Conservation (phyloP, 2,888 invertebrate genomes). For the Smittia aterrima region DNA sequence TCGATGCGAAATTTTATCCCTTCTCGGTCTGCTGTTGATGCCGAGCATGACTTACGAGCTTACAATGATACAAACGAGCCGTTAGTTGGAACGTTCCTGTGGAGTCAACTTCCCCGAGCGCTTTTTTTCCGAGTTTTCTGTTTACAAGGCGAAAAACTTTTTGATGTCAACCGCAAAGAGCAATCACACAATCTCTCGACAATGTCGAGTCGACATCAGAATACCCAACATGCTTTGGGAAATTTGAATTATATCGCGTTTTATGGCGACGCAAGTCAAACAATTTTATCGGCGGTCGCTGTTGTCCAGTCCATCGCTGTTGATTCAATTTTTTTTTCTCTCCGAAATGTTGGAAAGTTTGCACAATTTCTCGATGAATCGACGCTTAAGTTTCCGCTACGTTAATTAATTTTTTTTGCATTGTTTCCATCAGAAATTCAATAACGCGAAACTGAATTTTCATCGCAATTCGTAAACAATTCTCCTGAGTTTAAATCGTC, state of each 20-base stretch:
- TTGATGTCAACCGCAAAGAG: slow-evolving; percentile 35
- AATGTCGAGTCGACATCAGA: too few species aligned
- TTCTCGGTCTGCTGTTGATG: slow-evolving; percentile 45
- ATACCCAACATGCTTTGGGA: too few species aligned
- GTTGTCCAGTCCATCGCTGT: slow-evolving; percentile 48
- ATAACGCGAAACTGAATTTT: slow-evolving; percentile 52
- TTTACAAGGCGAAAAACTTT: slow-evolving; percentile 42
- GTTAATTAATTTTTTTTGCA: neutral
- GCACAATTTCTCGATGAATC: slow-evolving; percentile 50
- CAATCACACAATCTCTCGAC: neutral
- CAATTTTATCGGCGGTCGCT: slow-evolving; percentile 6
- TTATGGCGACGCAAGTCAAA: neutral
- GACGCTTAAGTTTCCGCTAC: neutral
- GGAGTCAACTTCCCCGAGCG: too few species aligned
- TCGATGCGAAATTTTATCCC: slow-evolving; percentile 45
- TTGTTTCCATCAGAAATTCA: slow-evolving; percentile 47
- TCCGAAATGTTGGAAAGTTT: slow-evolving; percentile 20
- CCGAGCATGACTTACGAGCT: slow-evolving; percentile 46
- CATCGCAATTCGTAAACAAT: neutral
- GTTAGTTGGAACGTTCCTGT: neutral
- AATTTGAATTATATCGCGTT: neutral
- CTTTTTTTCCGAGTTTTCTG: slow-evolving; percentile 42
- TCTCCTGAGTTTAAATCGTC: too few species aligned
- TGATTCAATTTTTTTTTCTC: too few species aligned
- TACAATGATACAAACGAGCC: slow-evolving; percentile 11